phyloP scores from a whole-genome alignment of 1,140 invertebrate species.

The Drosophila kikkawai region DNA sequence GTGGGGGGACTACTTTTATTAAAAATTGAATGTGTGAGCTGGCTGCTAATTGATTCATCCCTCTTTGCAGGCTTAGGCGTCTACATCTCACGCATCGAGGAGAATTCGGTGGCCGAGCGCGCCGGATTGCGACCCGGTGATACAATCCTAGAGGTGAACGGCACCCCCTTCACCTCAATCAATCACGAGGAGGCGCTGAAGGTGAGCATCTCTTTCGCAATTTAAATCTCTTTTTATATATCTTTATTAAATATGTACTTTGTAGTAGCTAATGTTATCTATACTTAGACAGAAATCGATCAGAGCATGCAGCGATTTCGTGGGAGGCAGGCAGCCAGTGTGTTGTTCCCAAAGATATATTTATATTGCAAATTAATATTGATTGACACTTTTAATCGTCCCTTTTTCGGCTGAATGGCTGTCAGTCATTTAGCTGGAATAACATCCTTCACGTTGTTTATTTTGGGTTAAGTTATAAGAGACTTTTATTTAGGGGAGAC shows the following conservation, averaged over 20 bases:
- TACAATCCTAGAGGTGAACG: slow-evolving; percentile 95
- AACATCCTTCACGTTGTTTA: background rate
- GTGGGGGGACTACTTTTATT: slow-evolving; percentile 51
- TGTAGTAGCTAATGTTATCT: slow-evolving; percentile 67
- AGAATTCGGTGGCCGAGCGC: slow-evolving; percentile 93
- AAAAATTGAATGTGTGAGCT: slow-evolving; percentile 57
- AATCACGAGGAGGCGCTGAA: slow-evolving; percentile 95
- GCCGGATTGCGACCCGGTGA: slow-evolving; percentile 94
- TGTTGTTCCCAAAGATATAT: background rate
- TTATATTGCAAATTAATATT: slow-evolving; percentile 24
- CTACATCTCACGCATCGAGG: slow-evolving; percentile 94
- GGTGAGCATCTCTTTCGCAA: slow-evolving; percentile 86
- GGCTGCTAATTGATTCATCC: slow-evolving; percentile 66
- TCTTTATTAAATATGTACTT: slow-evolving; percentile 50
- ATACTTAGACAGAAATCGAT: slow-evolving; percentile 62
- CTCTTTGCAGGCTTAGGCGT: slow-evolving; percentile 90
- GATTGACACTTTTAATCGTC: slow-evolving; percentile 7
- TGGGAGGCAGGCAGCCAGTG: background rate
- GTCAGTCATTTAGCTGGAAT: background rate
- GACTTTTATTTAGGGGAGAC: background rate
- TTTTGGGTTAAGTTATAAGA: background rate
- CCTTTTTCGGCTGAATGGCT: background rate
- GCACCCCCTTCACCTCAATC: slow-evolving; percentile 93
- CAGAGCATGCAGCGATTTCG: slow-evolving; percentile 51
- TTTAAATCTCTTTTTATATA: slow-evolving; percentile 38